Conservation (phyloP, 2,888 invertebrate species). For the Leucania comma region DNA sequence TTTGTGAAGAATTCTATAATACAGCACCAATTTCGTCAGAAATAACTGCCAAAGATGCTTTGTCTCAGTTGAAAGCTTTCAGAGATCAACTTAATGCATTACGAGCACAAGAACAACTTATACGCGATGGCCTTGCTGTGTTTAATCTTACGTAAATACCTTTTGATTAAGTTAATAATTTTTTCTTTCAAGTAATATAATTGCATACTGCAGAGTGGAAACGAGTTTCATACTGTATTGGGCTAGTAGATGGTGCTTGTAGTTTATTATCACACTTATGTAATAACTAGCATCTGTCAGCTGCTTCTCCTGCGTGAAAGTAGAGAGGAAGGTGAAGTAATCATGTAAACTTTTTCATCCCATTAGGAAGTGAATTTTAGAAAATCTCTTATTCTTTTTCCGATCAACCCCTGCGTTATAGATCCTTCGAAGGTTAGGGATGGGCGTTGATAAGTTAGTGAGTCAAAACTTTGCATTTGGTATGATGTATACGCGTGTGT, state of each 20-base stretch:
- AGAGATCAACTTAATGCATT: constrained; percentile 90
- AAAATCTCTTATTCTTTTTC: no score
- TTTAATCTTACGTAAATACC: constrained; percentile 92
- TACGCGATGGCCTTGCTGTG: constrained; percentile 93
- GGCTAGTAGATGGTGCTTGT: not conserved
- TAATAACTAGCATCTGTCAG: no score
- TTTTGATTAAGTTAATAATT: constrained; percentile 5
- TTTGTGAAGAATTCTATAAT: constrained; percentile 93
- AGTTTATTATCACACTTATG: not conserved
- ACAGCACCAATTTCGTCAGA: constrained; percentile 92
- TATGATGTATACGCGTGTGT: no score
- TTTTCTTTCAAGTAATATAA: not conserved
- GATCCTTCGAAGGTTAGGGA: no score
- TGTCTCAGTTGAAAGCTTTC: constrained; percentile 89
- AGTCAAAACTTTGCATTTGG: no score
- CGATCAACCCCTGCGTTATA: no score
- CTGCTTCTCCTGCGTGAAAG: no score
- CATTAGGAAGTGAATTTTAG: no score
- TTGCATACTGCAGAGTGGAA: not conserved
- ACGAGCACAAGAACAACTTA: constrained; percentile 92
- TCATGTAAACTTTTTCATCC: no score
- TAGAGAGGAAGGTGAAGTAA: no score
- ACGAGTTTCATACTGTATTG: not conserved
- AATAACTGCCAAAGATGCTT: constrained; percentile 90
- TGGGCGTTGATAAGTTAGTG: no score